phyloP scores from a whole-genome alignment of 2,888 invertebrate genomes.

The Polyommatus icarus region DNA sequence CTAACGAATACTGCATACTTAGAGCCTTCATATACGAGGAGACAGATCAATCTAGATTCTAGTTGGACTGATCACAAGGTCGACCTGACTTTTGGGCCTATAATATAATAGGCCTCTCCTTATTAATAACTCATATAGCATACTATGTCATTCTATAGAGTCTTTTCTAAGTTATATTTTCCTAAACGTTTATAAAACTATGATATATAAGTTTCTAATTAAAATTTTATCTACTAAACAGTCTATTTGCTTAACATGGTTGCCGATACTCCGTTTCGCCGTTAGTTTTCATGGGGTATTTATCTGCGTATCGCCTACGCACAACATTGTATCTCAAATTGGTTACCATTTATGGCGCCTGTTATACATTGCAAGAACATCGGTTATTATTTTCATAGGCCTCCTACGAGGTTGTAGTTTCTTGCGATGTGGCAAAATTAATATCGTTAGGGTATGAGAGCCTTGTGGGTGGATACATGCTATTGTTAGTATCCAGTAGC shows the following conservation, averaged over 20 bases:
- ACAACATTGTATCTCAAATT: conserved; percentile 40
- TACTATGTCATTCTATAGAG: no score
- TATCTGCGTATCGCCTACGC: conserved; percentile 35
- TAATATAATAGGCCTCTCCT: no score
- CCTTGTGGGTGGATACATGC: not conserved
- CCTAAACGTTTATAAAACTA: not conserved
- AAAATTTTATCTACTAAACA: not conserved
- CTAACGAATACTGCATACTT: no score
- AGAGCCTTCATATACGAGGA: no score
- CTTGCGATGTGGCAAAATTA: conserved; percentile 26
- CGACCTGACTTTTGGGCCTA: no score
- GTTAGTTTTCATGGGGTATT: conserved; percentile 24
- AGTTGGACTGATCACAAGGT: no score
- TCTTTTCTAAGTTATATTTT: no score
- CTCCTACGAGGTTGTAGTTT: conserved; percentile 27
- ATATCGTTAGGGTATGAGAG: conserved; percentile 14
- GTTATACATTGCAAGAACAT: conserved; percentile 31
- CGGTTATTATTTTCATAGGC: conserved; percentile 27
- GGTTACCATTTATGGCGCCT: conserved; percentile 30
- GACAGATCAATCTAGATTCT: no score
- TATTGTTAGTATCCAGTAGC: conserved; percentile 14
- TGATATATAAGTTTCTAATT: not conserved
- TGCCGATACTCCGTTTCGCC: not conserved
- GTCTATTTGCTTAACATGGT: not conserved
- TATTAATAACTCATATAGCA: no score